Conservation (phyloP, 2,888 invertebrate genomes). For the Rhabditoides inermis region DNA sequence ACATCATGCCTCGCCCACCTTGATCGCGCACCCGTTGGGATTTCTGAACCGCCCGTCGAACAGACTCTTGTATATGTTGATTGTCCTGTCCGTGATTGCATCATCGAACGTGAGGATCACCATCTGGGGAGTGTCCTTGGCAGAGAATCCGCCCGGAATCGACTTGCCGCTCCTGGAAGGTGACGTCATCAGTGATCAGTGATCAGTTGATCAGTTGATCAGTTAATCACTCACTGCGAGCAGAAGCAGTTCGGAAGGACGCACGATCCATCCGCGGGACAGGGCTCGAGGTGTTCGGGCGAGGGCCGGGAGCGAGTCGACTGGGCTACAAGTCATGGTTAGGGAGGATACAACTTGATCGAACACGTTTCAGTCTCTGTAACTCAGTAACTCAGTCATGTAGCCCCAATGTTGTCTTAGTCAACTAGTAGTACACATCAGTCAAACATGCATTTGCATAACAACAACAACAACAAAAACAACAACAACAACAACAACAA, state of each 20-base stretch:
- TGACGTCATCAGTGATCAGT: too few species aligned
- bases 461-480: too few species aligned
- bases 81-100: slow-evolving; percentile 43
- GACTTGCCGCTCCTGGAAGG: slow-evolving; percentile 22
- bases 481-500: too few species aligned
- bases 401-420: too few species aligned
- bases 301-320: background rate
- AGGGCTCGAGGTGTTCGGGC: slow-evolving; percentile 13
- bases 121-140: slow-evolving; percentile 45
- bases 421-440: too few species aligned
- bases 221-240: slow-evolving; percentile 17
- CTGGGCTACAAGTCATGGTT: too few species aligned
- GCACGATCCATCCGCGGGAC: slow-evolving; percentile 36
- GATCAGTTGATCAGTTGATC: too few species aligned
- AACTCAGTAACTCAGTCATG: too few species aligned
- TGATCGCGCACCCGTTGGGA: slow-evolving; percentile 70
- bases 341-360: too few species aligned
- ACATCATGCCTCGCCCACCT: slow-evolving; percentile 54
- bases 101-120: slow-evolving; percentile 45
- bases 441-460: too few species aligned
- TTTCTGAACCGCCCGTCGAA: slow-evolving; percentile 53
- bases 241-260: slow-evolving; percentile 46
- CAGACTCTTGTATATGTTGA: slow-evolving; percentile 40
- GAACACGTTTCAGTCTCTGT: too few species aligned
- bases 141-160: slow-evolving; percentile 34